Evolutionary conservation across 2,113 vertebrate species (phyloP).

Genomic region (Pelmatolapia mariae): DNA sequence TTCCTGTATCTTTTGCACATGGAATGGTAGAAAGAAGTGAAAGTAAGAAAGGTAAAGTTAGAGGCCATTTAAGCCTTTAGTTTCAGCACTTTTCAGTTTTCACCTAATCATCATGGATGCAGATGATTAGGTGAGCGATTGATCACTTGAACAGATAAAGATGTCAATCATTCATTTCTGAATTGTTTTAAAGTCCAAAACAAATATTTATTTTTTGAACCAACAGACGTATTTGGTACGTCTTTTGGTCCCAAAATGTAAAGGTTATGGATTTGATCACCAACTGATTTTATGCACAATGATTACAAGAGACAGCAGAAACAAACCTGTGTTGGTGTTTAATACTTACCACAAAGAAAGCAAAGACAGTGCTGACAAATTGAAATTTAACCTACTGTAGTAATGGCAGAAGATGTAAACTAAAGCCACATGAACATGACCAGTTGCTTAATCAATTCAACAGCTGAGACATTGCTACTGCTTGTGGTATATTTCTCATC

Average conservation of each 20-base stretch:
- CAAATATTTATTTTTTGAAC: not conserved
- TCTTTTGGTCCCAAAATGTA: not conserved
- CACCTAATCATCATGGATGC: not conserved
- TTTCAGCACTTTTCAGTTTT: not conserved
- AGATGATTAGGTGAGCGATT: not conserved
- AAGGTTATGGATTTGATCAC: not conserved
- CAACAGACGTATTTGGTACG: not conserved
- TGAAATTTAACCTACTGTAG: not conserved
- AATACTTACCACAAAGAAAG: not conserved
- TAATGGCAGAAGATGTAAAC: not conserved
- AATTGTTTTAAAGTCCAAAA: not conserved
- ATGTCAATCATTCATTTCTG: not conserved
- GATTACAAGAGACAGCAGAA: not conserved
- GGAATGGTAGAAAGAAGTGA: not conserved
- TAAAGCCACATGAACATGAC: not conserved
- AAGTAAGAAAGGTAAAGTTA: constrained; percentile 17
- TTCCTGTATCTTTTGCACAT: fast-evolving
- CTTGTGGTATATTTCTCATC: not conserved
- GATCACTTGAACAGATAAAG: not conserved
- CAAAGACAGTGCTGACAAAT: not conserved
- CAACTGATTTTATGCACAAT: not conserved
- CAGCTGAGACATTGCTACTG: not conserved
- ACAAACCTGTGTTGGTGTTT: not conserved
- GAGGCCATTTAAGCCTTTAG: not conserved
- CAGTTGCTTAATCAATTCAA: not conserved